phyloP scores from a whole-genome alignment of 1,140 invertebrate genomes.

The Apis cerana region DNA sequence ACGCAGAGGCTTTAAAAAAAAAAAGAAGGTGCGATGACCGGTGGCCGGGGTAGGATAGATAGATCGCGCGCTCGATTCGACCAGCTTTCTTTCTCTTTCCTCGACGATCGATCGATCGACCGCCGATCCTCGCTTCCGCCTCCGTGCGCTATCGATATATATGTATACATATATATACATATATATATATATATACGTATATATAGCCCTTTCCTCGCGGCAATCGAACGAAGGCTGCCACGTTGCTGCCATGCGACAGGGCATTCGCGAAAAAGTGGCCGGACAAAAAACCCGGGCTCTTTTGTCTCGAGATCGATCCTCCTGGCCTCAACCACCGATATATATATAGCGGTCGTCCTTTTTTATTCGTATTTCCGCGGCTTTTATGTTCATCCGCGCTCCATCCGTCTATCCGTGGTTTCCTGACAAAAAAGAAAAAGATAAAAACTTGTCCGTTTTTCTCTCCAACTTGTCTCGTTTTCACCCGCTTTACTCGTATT shows the following conservation, averaged over 20 bases:
- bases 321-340: neutral
- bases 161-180: slow-evolving; percentile 28
- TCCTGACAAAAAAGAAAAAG: neutral
- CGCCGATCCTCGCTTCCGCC: slow-evolving; percentile 48
- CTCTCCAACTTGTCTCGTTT: neutral
- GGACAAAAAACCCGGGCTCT: slow-evolving; percentile 21
- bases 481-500: neutral
- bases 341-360: neutral
- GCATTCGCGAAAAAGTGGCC: slow-evolving; percentile 40
- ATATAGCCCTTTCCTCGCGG: slow-evolving; percentile 30
- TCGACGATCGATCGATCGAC: slow-evolving; percentile 43
- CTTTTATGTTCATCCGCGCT: slow-evolving; percentile 1
- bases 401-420: neutral
- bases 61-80: slow-evolving; percentile 51
- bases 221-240: slow-evolving; percentile 20
- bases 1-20: slow-evolving; percentile 58
- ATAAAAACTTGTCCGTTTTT: slow-evolving; percentile 13
- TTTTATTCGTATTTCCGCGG: slow-evolving; percentile 6
- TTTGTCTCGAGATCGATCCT: slow-evolving; percentile 42
- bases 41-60: slow-evolving; percentile 50
- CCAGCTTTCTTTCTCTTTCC: slow-evolving; percentile 44
- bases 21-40: slow-evolving; percentile 48
- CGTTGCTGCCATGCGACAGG: slow-evolving; percentile 36
- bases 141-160: slow-evolving; percentile 56
- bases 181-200: slow-evolving; percentile 27